phyloP scores from a whole-genome alignment of 2,797 vertebrate genomes.

The Mustela erminea region DNA sequence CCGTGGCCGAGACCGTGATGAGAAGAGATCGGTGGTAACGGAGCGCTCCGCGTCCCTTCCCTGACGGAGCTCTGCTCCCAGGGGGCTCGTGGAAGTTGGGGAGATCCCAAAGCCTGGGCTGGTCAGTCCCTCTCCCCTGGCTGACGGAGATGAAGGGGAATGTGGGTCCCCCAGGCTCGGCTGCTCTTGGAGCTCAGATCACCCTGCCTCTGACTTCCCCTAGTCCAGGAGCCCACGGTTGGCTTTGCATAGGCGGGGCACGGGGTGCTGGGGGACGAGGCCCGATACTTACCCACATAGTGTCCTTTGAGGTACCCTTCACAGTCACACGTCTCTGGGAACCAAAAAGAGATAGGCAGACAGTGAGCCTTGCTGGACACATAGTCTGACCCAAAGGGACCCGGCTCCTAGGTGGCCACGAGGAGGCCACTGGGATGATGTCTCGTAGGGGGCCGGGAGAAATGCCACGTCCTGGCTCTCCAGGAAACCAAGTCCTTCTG shows the following conservation, averaged over 20 bases:
- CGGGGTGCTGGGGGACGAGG: background rate
- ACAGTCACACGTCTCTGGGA: slow-evolving; percentile 94
- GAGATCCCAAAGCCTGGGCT: no score
- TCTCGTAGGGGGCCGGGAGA: background rate
- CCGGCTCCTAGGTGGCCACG: background rate
- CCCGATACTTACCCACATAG: slow-evolving; percentile 93
- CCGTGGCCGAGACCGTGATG: no score
- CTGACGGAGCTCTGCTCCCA: background rate
- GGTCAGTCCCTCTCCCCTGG: background rate
- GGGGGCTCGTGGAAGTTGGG: background rate
- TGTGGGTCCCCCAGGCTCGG: background rate
- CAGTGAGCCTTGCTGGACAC: background rate
- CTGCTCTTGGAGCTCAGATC: background rate
- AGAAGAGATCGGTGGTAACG: background rate
- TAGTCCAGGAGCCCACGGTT: accelerated
- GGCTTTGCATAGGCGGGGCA: accelerated
- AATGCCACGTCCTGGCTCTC: background rate
- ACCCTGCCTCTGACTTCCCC: background rate
- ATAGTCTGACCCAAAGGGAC: background rate
- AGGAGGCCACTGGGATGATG: background rate
- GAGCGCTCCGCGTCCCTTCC: accelerated
- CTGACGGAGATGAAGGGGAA: background rate
- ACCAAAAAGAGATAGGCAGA: slow-evolving; percentile 81
- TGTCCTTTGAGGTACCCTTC: slow-evolving; percentile 93
- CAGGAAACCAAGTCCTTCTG: background rate